Percentiles rank a stretch among this genome's conserved stretches.
Conservation (phyloP, 2,797 vertebrate species). For the Coregonus ussuriensis region DNA sequence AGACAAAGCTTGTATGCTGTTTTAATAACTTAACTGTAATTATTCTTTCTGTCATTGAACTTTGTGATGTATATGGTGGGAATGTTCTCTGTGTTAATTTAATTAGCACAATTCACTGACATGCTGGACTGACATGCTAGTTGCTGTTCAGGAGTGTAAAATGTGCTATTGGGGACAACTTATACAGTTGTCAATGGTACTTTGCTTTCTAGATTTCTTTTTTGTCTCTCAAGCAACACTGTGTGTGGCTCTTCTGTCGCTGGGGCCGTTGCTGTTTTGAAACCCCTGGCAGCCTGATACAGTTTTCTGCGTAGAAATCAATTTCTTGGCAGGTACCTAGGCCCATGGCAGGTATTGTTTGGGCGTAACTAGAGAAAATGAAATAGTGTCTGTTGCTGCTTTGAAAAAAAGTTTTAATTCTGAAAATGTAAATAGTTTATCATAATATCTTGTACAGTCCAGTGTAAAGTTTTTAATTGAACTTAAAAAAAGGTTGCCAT, state of each 20-base stretch:
- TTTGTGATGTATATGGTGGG: slow-evolving; percentile 98
- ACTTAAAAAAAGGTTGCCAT: slow-evolving; percentile 91
- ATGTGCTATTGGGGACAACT: slow-evolving; percentile 84
- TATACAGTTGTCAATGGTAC: slow-evolving; percentile 88
- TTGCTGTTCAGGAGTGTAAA: slow-evolving; percentile 98
- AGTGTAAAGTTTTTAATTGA: slow-evolving; percentile 99
- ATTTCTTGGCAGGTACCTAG: slow-evolving; percentile 85
- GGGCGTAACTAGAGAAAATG: slow-evolving; percentile 89
- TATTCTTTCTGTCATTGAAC: slow-evolving; percentile 84
- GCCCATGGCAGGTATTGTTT: slow-evolving; percentile 86
- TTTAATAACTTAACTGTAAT: slow-evolving; percentile 88
- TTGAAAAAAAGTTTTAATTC: slow-evolving; percentile 98
- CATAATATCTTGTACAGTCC: slow-evolving; percentile 99
- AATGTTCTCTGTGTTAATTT: slow-evolving; percentile 99
- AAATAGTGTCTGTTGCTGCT: slow-evolving; percentile 99
- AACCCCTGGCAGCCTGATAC: slow-evolving; percentile 85
- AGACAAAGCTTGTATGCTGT: slow-evolving; percentile 87
- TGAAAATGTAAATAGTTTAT: slow-evolving; percentile 99
- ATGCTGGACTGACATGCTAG: slow-evolving; percentile 99
- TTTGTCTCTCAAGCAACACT: slow-evolving; percentile 57
- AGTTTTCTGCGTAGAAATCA: slow-evolving; percentile 86
- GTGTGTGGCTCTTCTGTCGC: slow-evolving; percentile 81
- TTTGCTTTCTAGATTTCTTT: slow-evolving; percentile 78
- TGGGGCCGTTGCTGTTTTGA: slow-evolving; percentile 75
- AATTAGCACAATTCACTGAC: slow-evolving; percentile 99